Evolutionary conservation across 2,797 vertebrate genomes (phyloP), one percentile per base, ranked within the genome.

Genomic region (Sitta carolinensis): DNA sequence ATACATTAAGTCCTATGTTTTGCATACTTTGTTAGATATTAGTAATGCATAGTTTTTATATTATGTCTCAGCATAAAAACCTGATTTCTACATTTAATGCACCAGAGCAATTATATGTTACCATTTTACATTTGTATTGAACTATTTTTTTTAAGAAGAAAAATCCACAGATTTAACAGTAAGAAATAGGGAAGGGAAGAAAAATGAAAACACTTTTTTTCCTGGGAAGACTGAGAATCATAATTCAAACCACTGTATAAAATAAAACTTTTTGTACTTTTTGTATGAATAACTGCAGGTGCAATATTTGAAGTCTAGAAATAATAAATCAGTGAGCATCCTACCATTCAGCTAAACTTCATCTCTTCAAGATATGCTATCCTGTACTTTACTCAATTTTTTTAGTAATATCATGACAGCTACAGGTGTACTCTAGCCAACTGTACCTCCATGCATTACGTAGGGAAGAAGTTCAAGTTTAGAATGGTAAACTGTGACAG

Each of bases 191-290:
- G 40, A 80, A 92, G 76, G 59, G 11, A 27, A 66, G 36, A 57
- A 84, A 70, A 43, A 77, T 18, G 29, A 55, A 73, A 62, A 57
- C 26, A 6, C 20, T 55, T 76, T 58, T 58, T 36, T 91, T 74
- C 52, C 30, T 74, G 43, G n/a, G 29, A 89, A 90, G n/a, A 70
- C 57, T 95, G 34, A 79, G 93, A 96, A 84, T 94, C 20, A 38
- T 82, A 95, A 75, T 11, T 70, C n/a, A 77, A 72, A 91, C 26
- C 62, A 94, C 80, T 85, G 51, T 93, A 75, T 95, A 88, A 97
- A 97, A 92, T 96, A 92, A 93, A 79, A 80, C 63, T 91, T 96
- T 95, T 96, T 96, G n/a, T 97, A 97, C 82, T 96, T 98, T 96
- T 96, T 96, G 42, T 96, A 80, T 45, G 0, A 94, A 72, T 94